Evolutionary conservation across 2,797 vertebrate species (phyloP).

Genomic region (Jordanella pulchra): DNA sequence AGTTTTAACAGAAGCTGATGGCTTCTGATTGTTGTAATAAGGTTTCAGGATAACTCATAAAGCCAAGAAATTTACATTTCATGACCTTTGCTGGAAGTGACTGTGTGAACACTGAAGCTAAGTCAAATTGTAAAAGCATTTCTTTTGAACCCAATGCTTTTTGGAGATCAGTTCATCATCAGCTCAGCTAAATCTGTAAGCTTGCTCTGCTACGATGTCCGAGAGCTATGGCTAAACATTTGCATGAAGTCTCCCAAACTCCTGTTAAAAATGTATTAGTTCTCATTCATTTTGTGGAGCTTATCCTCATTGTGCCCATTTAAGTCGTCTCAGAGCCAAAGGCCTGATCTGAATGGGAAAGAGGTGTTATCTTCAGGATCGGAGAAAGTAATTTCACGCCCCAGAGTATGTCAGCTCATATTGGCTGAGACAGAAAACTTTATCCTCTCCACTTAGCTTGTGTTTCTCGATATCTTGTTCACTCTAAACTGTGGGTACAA

Average conservation of each 20-base stretch:
- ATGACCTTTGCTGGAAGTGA: constrained; percentile 1
- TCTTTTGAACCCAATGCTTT: neutral
- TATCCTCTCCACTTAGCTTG: constrained; percentile 50
- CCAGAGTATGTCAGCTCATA: constrained; percentile 69
- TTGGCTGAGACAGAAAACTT: constrained; percentile 68
- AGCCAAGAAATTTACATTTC: neutral
- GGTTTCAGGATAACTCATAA: neutral
- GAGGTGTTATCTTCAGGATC: constrained; percentile 67
- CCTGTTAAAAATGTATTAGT: constrained; percentile 30
- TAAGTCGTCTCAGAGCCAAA: constrained; percentile 36
- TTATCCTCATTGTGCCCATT: constrained; percentile 59
- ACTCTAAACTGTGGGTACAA: constrained; percentile 32
- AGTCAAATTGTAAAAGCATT: neutral
- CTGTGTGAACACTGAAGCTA: neutral
- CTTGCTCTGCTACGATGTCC: neutral
- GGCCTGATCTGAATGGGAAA: constrained; percentile 67
- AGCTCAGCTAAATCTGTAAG: neutral
- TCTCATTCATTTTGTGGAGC: constrained; percentile 55
- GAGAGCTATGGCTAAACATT: neutral
- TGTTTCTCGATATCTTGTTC: constrained; percentile 25
- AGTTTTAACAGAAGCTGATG: neutral
- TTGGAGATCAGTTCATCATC: neutral
- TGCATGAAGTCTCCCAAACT: constrained; percentile 8
- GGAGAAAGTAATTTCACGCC: constrained; percentile 76
- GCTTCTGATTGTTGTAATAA: neutral